Evolutionary conservation across 2,113 vertebrate genomes (phyloP).

Genomic region (Halcyon senegalensis): DNA sequence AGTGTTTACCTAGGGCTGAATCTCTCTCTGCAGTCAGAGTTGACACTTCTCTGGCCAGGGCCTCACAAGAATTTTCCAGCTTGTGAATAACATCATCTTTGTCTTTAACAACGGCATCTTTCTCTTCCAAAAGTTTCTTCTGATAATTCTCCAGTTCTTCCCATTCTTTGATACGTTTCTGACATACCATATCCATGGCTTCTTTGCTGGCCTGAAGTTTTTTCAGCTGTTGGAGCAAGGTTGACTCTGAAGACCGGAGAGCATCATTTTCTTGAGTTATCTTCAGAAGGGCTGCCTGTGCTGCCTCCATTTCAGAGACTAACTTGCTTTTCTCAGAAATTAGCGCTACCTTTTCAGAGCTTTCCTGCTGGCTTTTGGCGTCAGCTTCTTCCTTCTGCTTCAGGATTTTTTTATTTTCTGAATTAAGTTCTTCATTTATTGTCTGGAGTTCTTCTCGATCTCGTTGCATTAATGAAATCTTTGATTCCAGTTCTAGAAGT

Average conservation of each 20-base stretch:
- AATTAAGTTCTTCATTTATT: constrained; percentile 76
- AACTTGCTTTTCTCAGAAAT: constrained; percentile 70
- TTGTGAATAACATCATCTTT: constrained; percentile 79
- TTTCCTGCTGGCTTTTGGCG: constrained; percentile 64
- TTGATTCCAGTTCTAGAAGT: constrained; percentile 78
- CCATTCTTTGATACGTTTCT: constrained; percentile 71
- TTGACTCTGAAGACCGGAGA: constrained; percentile 59
- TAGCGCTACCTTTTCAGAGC: constrained; percentile 66
- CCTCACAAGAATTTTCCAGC: constrained; percentile 78
- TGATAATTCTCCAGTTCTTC: constrained; percentile 67
- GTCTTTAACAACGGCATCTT: constrained; percentile 76
- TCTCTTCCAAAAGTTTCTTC: constrained; percentile 78
- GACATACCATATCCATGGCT: constrained; percentile 45
- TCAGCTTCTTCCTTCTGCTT: constrained; percentile 78
- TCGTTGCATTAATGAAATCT: constrained; percentile 72
- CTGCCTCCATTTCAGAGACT: constrained; percentile 65
- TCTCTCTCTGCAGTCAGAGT: constrained; percentile 78
- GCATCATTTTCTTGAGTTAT: constrained; percentile 71
- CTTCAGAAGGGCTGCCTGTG: constrained; percentile 73
- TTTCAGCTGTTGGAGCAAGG: constrained; percentile 66
- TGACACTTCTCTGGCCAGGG: constrained; percentile 74
- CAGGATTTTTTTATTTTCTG: constrained; percentile 70
- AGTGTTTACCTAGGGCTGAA: constrained; percentile 70
- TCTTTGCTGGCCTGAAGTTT: constrained; percentile 74
- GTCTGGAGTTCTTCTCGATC: constrained; percentile 74